A percentile compares a stretch with the other conserved stretches of the same genome.
These are phyloP conservation scores for Gallinago stenura DNA, from an alignment of 2,797 vertebrate genomes.

Conservation along the genomic window DNA sequence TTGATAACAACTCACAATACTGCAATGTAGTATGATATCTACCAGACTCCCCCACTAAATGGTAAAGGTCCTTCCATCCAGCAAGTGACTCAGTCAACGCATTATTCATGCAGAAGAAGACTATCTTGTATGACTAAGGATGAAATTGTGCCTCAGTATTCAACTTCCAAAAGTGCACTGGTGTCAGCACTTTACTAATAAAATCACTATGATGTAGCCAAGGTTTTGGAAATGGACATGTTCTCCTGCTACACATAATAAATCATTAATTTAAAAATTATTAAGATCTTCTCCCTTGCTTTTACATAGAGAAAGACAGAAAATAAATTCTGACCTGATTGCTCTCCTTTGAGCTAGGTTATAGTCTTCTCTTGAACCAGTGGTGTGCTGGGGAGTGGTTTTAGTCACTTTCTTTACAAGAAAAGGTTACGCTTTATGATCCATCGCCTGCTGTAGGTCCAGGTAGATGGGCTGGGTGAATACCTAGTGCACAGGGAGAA, in stretches of 20 bases:
- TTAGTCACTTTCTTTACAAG: not conserved
- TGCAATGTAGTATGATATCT: not conserved
- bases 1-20: not conserved
- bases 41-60: not conserved
- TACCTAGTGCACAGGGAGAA: not conserved
- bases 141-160: not conserved
- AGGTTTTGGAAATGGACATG: rapidly evolving
- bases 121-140: not conserved
- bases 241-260: not conserved
- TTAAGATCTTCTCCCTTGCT: not conserved
- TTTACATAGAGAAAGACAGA: not conserved
- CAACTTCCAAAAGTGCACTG: not conserved
- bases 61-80: not conserved
- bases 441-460: not conserved
- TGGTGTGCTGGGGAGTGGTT: not conserved
- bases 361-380: not conserved
- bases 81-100: not conserved
- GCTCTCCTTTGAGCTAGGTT: not conserved
- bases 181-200: not conserved
- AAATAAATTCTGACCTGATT: not conserved
- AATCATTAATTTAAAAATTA: not conserved
- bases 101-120: not conserved
- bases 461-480: not conserved
- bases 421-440: not conserved
- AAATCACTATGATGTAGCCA: not conserved